Base-by-base conservation (phyloP, 1,140 invertebrate genomes). In the Neodiprion pinetum region DNA sequence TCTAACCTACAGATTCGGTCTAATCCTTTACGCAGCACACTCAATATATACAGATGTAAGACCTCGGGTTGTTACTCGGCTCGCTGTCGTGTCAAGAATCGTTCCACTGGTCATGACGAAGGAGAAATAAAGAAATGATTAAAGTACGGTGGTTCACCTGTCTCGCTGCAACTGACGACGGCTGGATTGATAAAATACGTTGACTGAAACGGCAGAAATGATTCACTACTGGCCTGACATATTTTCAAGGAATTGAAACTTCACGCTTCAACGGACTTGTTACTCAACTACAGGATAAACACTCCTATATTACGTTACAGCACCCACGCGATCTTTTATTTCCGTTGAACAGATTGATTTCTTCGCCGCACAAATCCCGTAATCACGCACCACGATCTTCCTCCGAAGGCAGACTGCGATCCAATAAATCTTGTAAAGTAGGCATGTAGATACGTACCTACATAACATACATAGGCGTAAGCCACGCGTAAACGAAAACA, bases 211-310 rank as follows among this genome's bases (percentile, higher is more conserved):
- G 53, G 53, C 11, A n/a, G n/a, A n/a, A 61, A 61, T 61, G 53
- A 61, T 61, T 61, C 53, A 61, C 53, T 61, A 61, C 53, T 61
- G 53, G 53, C 53, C 53, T 61, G 53, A 61, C 53, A 61, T 61
- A 12, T 61, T 61, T 61, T 12, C 53, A 61, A 17, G n/a, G 53
- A 14, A 17, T 8, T 9, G 0, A 61, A 61, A 61, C 28, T 40
- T 40, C 28, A 40, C 28, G 28, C 28, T 40, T 40, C 53, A 61
- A 61, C 53, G 53, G 2, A 14, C 4, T 61, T 61, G 8, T 40
- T 40, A 40, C 28, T 40, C 28, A 40, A 40, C 28, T 40, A 40
- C 1, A 40, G 28, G 5, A 40, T 40, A 40, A 40, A 40, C 28
- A 40, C 28, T 40, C 28, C 28, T 40, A 40, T 40, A 40, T 40